These are phyloP conservation scores for Nasonia oneida DNA, from an alignment of 2,888 invertebrate species.

Conservation along the genomic window DNA sequence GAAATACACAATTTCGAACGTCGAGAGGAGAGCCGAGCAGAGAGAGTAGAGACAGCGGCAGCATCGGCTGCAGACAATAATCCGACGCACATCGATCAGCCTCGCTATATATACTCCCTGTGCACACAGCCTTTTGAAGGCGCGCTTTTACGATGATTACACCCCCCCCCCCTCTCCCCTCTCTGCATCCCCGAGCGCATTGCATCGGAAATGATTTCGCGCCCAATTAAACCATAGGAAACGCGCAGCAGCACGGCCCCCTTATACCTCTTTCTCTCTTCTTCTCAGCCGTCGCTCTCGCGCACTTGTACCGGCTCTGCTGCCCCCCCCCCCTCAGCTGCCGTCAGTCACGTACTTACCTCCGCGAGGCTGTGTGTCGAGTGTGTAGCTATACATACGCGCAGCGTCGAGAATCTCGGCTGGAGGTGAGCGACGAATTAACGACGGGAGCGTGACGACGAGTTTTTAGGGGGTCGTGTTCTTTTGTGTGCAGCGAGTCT, in stretches of 20 bases:
- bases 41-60: neutral
- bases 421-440: conserved; percentile 66
- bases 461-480: too few species aligned
- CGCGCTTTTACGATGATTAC: conserved; percentile 77
- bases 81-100: conserved; percentile 49
- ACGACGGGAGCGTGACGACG: conserved; percentile 18
- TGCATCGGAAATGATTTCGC: conserved; percentile 79
- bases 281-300: neutral
- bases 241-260: conserved; percentile 64
- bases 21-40: conserved; percentile 16
- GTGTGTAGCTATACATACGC: too few species aligned
- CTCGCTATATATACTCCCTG: neutral
- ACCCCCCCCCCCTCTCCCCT: conserved; percentile 46
- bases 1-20: neutral
- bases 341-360: conserved; percentile 51
- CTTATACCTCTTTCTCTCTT: neutral
- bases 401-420: neutral
- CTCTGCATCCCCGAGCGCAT: conserved; percentile 70
- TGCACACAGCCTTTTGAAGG: conserved; percentile 68
- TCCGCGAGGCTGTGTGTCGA: neutral
- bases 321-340: neutral
- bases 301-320: conserved; percentile 60
- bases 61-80: conserved; percentile 40
- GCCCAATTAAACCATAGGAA: conserved; percentile 78
- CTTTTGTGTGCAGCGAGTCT: neutral